Evolutionary conservation across 1,140 invertebrate genomes (phyloP).

Genomic region (Drosophila kohkoa): DNA sequence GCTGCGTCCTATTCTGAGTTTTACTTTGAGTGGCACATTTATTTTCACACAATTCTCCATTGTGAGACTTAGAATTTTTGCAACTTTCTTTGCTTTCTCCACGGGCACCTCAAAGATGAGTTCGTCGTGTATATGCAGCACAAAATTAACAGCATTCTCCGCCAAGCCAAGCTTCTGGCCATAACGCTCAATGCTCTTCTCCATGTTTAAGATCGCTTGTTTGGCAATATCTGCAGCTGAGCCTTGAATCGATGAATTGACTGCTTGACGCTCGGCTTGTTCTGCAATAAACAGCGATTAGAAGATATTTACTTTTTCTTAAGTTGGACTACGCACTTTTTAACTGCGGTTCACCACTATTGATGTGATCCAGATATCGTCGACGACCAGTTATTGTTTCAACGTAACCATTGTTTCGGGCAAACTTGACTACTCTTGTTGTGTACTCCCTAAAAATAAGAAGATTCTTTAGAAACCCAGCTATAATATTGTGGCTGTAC

Average conservation of each 20-base stretch:
- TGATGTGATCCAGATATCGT: slow-evolving; percentile 92
- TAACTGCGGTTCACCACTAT: slow-evolving; percentile 86
- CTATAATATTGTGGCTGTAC: background rate
- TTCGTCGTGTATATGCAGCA: slow-evolving; percentile 98
- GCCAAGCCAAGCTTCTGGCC: slow-evolving; percentile 74
- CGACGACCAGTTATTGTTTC: slow-evolving; percentile 92
- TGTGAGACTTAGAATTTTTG: slow-evolving; percentile 88
- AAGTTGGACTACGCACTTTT: slow-evolving; percentile 85
- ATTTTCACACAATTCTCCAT: slow-evolving; percentile 93
- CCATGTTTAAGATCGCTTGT: slow-evolving; percentile 93
- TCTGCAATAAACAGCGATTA: slow-evolving; percentile 84
- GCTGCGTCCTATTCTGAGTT: slow-evolving; percentile 91
- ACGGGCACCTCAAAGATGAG: slow-evolving; percentile 95
- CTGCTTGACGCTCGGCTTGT: slow-evolving; percentile 97
- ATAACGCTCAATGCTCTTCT: slow-evolving; percentile 85
- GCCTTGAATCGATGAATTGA: slow-evolving; percentile 98
- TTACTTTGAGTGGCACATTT: slow-evolving; percentile 93
- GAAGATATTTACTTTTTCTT: background rate
- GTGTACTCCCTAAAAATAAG: slow-evolving; percentile 87
- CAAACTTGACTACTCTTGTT: slow-evolving; percentile 88
- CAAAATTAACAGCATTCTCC: slow-evolving; percentile 85
- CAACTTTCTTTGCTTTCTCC: slow-evolving; percentile 87
- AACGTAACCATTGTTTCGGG: slow-evolving; percentile 91
- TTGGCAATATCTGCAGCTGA: slow-evolving; percentile 98
- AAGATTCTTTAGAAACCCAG: background rate